Base-by-base conservation (phyloP, 2,113 vertebrate species). In the Pogonocichla stellata region DNA sequence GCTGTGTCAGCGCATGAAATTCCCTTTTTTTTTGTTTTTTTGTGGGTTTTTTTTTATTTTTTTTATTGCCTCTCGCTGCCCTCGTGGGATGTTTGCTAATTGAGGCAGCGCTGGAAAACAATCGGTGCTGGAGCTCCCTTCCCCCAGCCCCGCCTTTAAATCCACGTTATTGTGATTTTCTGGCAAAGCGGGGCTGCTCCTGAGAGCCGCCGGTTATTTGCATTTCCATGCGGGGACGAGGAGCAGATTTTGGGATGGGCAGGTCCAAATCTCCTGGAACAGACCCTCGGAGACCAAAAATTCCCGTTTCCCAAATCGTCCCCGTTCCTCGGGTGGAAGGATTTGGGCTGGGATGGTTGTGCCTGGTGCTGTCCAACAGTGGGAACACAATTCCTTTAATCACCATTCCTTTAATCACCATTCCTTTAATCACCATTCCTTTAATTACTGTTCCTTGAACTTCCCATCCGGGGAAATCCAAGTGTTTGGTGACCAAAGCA, bases 61-160 rank as follows among this genome's bases (percentile, higher is more conserved):
- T 29, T 38, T 23, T 93, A 93, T 57, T 88, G 88, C 89, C 79
- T 85, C 85, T 71, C 91, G 61, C 61, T 34, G 54, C 61, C 95
- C 92, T 50, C 82, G 83, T 79, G 93, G 86, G 95, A 82, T 95
- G 96, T 93, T 96, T 96, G 97, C 95, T 98, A 97, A 98, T 97
- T 96, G 97, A 96, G 92, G 97, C 94, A 80, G 94, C 22, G 91
- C 88, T 85, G 88, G 96, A 84, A 97, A 96, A 98, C 94, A 97
- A 94, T 82, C 77, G 34, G 57, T 43, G 77, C 94, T 74, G 58
- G 86, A 77, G 84, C 67, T 45, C 33, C 57, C 16, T 74, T 58
- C 47, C 58, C 67, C 57, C 66, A 8, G 62, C 53, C 65, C 71
- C 85, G 57, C 34, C 82, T 77, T 67, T 25, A 95, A 92, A 67